A percentile compares a stretch with the other conserved stretches of the same genome.
These are phyloP conservation scores for Chaenocephalus aceratus DNA, from an alignment of 2,113 vertebrate genomes.

Conservation along the genomic window DNA sequence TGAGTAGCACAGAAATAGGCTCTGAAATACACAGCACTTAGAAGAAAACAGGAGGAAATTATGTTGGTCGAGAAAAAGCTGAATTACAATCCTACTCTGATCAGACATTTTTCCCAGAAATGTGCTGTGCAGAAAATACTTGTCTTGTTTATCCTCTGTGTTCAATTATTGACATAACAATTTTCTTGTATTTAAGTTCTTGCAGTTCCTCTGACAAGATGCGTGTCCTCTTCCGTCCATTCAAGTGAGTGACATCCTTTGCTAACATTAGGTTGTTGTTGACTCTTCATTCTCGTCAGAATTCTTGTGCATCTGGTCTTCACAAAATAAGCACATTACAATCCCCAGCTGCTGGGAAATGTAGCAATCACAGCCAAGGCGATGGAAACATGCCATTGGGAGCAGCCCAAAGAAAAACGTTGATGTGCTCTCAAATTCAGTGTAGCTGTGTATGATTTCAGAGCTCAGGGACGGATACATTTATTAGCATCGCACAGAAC, in stretches of 20 bases:
- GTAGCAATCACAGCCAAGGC: slow-evolving; percentile 28
- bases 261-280: slow-evolving; percentile 40
- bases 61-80: slow-evolving; percentile 20
- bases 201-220: slow-evolving; percentile 25
- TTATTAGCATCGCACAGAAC: slow-evolving; percentile 56
- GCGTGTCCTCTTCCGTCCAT: slow-evolving; percentile 17
- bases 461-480: slow-evolving; percentile 47
- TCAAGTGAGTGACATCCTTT: slow-evolving; percentile 36
- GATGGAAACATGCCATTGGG: slow-evolving; percentile 47
- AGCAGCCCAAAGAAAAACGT: slow-evolving; percentile 18
- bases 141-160: background rate
- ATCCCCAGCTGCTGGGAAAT: slow-evolving; percentile 31
- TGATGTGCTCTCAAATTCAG: slow-evolving; percentile 33
- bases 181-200: background rate
- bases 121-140: background rate
- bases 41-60: background rate
- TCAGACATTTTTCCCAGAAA: background rate
- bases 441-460: slow-evolving; percentile 45
- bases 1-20: slow-evolving; percentile 4
- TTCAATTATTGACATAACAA: slow-evolving; percentile 17
- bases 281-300: slow-evolving; percentile 20
- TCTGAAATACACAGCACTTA: slow-evolving; percentile 24
- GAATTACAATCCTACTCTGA: background rate
- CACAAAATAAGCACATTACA: slow-evolving; percentile 45
- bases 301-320: slow-evolving; percentile 32